These are phyloP conservation scores for Paramormyrops hopkinsi DNA, from an alignment of 2,797 vertebrate genomes.

Conservation along the genomic window DNA sequence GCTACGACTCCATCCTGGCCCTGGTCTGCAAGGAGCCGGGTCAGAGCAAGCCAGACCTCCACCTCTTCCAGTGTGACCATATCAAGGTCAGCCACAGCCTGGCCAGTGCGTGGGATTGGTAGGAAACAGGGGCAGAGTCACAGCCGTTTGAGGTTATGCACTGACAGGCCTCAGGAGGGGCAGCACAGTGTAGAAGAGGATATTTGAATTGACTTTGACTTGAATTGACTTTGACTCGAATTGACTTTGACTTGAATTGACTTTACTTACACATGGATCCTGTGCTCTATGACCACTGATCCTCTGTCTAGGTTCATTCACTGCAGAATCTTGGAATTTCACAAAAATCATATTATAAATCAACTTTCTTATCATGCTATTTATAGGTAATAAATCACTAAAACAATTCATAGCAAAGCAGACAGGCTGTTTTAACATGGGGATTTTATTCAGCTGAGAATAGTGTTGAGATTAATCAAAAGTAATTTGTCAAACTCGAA, in stretches of 20 bases:
- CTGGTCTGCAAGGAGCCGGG: slow-evolving; percentile 86
- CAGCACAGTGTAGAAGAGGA: background rate
- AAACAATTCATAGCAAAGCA: background rate
- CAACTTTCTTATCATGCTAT: background rate
- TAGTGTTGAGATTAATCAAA: background rate
- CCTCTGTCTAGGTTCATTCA: background rate
- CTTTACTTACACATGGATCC: background rate
- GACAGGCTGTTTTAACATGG: background rate
- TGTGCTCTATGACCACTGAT: background rate
- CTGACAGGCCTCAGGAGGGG: background rate
- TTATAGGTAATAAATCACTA: background rate
- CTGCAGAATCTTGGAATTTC: background rate
- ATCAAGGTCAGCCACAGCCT: slow-evolving; percentile 70
- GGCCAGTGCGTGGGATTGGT: background rate
- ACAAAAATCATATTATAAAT: background rate
- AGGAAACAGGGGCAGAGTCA: background rate
- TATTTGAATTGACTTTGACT: background rate
- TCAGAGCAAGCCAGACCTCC: slow-evolving; percentile 85
- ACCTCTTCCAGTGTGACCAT: slow-evolving; percentile 93
- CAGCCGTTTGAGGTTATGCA: background rate
- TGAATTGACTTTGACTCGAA: background rate
- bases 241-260: background rate
- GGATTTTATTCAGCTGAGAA: background rate
- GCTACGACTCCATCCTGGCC: slow-evolving; percentile 85
- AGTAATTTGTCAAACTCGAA: background rate